Conservation (phyloP, 2,888 invertebrate genomes). For the Sminthurides aquaticus region DNA sequence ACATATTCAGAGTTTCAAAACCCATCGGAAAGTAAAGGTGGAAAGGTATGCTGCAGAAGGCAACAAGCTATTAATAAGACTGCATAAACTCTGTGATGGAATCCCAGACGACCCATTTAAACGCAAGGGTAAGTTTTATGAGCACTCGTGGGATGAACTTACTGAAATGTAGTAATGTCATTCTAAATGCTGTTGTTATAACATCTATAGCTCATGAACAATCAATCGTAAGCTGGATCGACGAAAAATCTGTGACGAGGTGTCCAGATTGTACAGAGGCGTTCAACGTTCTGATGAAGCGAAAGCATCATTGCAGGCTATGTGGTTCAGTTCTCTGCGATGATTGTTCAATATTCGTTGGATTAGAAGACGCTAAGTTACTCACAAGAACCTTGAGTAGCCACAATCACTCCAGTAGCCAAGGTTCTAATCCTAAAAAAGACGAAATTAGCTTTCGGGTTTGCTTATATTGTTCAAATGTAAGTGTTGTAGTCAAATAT, state of each 20-base stretch:
- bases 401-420: slow-evolving; percentile 16
- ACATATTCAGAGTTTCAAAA: slow-evolving; percentile 69
- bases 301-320: slow-evolving; percentile 93
- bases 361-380: slow-evolving; percentile 60
- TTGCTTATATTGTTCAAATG: slow-evolving; percentile 16
- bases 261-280: slow-evolving; percentile 86
- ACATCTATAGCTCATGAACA: slow-evolving; percentile 61
- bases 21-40: slow-evolving; percentile 58
- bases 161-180: too few relatives aligned
- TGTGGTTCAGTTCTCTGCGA: slow-evolving; percentile 91
- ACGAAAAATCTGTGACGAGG: slow-evolving; percentile 77
- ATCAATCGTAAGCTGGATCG: slow-evolving; percentile 78
- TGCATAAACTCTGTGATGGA: slow-evolving; percentile 75
- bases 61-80: slow-evolving; percentile 85
- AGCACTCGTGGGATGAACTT: too few relatives aligned
- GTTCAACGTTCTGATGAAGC: slow-evolving; percentile 70
- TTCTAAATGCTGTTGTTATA: slow-evolving; percentile 5
- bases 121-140: slow-evolving; percentile 20
- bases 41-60: slow-evolving; percentile 90
- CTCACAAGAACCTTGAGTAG: slow-evolving; percentile 20
- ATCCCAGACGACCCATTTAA: slow-evolving; percentile 19
- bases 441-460: slow-evolving; percentile 13
- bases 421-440: slow-evolving; percentile 1
- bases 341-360: slow-evolving; percentile 79
- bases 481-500: slow-evolving; percentile 1